phyloP scores from a whole-genome alignment of 2,888 invertebrate genomes.

The Pollenia amentaria region DNA sequence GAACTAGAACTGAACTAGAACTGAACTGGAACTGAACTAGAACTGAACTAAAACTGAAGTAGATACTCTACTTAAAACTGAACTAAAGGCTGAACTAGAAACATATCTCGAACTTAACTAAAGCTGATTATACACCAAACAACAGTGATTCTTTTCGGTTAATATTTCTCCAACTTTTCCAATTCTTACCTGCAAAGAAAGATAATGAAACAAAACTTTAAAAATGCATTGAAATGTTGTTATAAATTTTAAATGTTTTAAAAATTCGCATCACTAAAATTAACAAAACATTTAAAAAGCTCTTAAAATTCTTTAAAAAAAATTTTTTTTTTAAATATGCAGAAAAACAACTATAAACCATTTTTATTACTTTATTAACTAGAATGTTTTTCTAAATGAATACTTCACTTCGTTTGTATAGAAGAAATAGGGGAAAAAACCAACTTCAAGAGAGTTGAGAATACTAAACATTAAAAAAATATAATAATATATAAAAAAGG shows the following conservation, averaged over 20 bases:
- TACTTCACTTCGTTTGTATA: slow-evolving; percentile 67
- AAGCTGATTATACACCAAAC: no score
- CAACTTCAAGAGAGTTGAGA: slow-evolving; percentile 41
- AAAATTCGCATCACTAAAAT: background rate
- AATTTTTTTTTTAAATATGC: slow-evolving; percentile 1
- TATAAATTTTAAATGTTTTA: background rate
- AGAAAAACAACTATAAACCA: slow-evolving; percentile 46
- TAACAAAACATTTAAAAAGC: slow-evolving; percentile 4
- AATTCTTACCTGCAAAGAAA: slow-evolving; percentile 23
- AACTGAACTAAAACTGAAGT: no score
- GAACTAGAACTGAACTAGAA: no score
- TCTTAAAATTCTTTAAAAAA: background rate
- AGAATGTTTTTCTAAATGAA: slow-evolving; percentile 70
- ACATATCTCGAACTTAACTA: no score
- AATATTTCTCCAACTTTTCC: background rate
- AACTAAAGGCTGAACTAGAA: no score
- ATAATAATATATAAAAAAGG: slow-evolving; percentile 11
- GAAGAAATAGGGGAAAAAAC: slow-evolving; percentile 1
- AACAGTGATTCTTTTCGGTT: background rate
- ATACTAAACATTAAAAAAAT: slow-evolving; percentile 13
- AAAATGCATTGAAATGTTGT: background rate
- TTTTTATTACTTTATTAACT: slow-evolving; percentile 71
- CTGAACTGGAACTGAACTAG: no score
- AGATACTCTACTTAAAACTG: no score
- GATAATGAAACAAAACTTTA: slow-evolving; percentile 16